Conservation (phyloP, 2,797 vertebrate species). For the Euthynnus affinis region DNA sequence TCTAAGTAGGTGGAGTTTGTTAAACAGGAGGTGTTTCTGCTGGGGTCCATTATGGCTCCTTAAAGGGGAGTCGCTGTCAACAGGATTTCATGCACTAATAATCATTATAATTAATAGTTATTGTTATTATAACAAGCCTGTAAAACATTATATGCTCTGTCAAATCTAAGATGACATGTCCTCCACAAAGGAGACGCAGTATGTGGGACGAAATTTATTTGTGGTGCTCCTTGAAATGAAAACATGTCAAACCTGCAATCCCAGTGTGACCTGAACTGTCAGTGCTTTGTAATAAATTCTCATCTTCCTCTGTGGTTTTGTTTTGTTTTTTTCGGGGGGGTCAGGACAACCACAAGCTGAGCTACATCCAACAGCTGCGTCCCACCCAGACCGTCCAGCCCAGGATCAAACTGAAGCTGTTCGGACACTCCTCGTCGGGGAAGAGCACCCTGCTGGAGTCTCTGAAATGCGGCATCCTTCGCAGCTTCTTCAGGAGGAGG, state of each 20-base stretch:
- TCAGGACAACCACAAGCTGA: constrained; percentile 92
- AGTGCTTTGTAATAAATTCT: neutral
- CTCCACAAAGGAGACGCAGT: neutral
- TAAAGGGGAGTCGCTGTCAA: no score
- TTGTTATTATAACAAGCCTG: no score
- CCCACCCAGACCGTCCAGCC: constrained; percentile 91
- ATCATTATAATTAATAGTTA: no score
- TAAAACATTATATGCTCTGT: no score
- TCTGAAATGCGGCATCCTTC: constrained; percentile 94
- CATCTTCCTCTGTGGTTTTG: constrained; percentile 9
- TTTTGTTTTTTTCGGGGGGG: no score
- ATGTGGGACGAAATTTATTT: neutral
- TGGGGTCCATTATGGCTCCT: no score
- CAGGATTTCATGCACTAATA: no score
- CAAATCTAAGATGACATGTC: no score
- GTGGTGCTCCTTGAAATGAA: neutral
- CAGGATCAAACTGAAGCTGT: constrained; percentile 95
- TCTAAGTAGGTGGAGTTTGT: no score
- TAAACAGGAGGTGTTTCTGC: no score
- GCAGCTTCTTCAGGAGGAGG: constrained; percentile 95
- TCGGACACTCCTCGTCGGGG: constrained; percentile 91
- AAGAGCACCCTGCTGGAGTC: constrained; percentile 96
- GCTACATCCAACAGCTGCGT: constrained; percentile 95
- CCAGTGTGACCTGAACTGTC: constrained; percentile 14
- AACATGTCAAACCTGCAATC: fast-evolving